Percentiles rank a stretch among this genome's conserved stretches.
Evolutionary conservation across 2,113 vertebrate species (phyloP).

Genomic region (Patagioenas fasciata): DNA sequence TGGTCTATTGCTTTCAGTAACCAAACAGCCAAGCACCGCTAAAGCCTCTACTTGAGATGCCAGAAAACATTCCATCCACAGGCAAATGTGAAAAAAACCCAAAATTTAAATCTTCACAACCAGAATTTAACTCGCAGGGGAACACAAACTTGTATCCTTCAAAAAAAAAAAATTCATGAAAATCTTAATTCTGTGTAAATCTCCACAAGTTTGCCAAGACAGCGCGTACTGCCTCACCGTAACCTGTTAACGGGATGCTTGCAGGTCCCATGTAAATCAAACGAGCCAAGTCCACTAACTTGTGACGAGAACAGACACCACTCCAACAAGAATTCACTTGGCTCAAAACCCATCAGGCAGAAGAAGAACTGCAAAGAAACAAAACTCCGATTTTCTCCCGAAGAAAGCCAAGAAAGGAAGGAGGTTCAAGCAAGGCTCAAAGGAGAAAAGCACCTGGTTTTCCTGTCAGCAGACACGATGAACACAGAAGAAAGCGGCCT

Average conservation of each 20-base stretch:
- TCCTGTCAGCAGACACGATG: neutral
- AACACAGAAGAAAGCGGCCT: neutral
- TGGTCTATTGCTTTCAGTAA: constrained; percentile 3
- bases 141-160: neutral
- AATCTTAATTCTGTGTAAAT: neutral
- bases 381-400: neutral
- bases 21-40: neutral
- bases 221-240: neutral
- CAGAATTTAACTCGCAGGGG: neutral
- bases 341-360: neutral
- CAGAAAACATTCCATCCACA: neutral
- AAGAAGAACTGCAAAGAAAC: neutral
- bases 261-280: neutral
- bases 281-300: rapidly evolving
- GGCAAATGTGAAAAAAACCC: neutral
- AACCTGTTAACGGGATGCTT: neutral
- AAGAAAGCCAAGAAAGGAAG: neutral
- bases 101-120: neutral
- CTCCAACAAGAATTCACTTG: neutral
- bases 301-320: neutral
- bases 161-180: neutral
- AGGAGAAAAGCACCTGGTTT: neutral
- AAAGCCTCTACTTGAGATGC: neutral
- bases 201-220: neutral
- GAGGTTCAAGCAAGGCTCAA: neutral